Conservation (phyloP, 2,888 invertebrate species). For the Scelioninae gen. 2 region DNA sequence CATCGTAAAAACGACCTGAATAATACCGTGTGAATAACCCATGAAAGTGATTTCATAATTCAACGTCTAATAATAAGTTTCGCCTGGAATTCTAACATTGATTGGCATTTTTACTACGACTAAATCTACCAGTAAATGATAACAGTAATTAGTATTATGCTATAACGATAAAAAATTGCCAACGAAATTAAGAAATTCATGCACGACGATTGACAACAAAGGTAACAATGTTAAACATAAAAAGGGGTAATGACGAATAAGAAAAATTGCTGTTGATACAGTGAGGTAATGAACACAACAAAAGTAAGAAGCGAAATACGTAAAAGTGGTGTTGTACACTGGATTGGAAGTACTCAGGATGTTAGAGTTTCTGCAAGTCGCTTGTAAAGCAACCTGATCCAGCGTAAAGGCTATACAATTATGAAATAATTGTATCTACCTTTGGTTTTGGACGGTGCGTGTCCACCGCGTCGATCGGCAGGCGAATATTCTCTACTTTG, state of each 20-base stretch:
- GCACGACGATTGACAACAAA: conserved; percentile 7
- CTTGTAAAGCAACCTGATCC: conserved; percentile 53
- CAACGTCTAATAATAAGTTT: conserved; percentile 18
- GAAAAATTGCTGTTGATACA: conserved; percentile 10
- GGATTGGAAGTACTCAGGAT: conserved; percentile 20
- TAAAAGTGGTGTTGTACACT: conserved; percentile 25
- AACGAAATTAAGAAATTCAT: conserved; percentile 15
- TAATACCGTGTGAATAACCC: conserved; percentile 7
- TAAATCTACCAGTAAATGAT: no score
- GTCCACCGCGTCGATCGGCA: conserved; percentile 95
- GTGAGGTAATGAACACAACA: conserved; percentile 28
- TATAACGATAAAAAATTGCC: no score
- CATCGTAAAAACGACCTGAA: conserved; percentile 29
- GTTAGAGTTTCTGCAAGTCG: conserved; percentile 34
- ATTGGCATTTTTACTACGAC: neutral
- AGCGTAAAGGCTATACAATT: conserved; percentile 62
- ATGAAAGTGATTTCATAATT: conserved; percentile 50
- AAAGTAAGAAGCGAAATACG: conserved; percentile 24
- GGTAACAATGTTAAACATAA: conserved; percentile 20
- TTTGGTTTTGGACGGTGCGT: conserved; percentile 95
- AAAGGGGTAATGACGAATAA: conserved; percentile 23
- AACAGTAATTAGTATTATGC: no score
- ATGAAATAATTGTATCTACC: conserved; percentile 76
- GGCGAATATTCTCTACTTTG: conserved; percentile 93
- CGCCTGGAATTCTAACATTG: conserved; percentile 1